Base-by-base conservation (phyloP, 2,797 vertebrate species). In the Salmo trutta region DNA sequence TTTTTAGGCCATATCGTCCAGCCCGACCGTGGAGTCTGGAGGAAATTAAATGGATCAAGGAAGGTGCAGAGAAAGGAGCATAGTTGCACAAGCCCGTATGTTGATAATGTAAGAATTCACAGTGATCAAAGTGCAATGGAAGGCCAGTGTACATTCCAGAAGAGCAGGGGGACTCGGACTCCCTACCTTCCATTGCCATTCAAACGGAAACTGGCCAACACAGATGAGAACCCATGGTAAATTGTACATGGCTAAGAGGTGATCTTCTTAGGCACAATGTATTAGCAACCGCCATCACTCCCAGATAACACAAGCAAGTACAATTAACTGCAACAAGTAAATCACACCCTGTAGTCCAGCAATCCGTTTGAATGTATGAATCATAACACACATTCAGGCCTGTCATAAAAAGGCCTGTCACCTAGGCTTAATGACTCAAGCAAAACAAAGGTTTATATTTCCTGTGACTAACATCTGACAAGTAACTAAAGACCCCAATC, bases 101-200 rank as follows among this genome's bases (percentile, higher is more conserved):
- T 75, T 53, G 68, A 84, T 78, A 83, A 80, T 82, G 41, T 59
- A 79, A 80, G 74, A 87, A 85, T 82, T 85, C 75, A 77, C 70
- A 78, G 68, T 80, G 76, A 87, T 88, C 82, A 84, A 81, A 86
- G 76, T 77, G 36, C 68, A 86, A 68, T 24, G 19, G 15, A 79
- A 78, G 79, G 54, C 41, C 73, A 82, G 71, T 66, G 36, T 33
- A 41, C n/a, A 68, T 82, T 89, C 87, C 82, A 86, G 82, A 88
- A 84, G 87, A 87, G 79, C 77, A 19, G 66, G 68, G 56, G 77
- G 79, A 84, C 19, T 17, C 6, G 69, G 80, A 83, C 85, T 29
- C 64, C 78, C 77, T 66, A 15, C 21, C 16, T 65, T 83, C 31
- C 71, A 88, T 85, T 71, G 41, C 83, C 81, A 75, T 87, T 81